Conservation (phyloP, 2,113 vertebrate genomes). For the Hylia prasina region DNA sequence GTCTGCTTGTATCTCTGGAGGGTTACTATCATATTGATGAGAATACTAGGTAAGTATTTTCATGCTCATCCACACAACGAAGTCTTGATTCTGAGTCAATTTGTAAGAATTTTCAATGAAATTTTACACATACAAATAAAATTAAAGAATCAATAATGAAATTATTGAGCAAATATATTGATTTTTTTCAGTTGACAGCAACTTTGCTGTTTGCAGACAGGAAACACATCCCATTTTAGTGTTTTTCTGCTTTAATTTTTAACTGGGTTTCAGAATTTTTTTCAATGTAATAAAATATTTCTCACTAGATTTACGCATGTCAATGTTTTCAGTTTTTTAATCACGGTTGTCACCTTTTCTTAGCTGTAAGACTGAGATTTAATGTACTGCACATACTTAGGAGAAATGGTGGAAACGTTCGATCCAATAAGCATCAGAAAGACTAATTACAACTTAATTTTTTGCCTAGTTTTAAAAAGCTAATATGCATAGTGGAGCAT, state of each 20-base stretch:
- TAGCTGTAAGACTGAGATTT: not conserved
- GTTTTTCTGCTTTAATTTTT: not conserved
- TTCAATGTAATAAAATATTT: not conserved
- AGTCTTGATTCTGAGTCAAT: not conserved
- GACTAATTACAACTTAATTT: not conserved
- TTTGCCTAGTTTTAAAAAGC: not conserved
- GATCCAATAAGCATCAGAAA: not conserved
- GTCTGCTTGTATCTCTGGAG: not conserved
- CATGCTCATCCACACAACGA: not conserved
- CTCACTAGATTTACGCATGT: not conserved
- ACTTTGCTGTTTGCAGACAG: not conserved
- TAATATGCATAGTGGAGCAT: not conserved
- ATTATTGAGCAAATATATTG: not conserved
- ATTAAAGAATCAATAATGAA: not conserved
- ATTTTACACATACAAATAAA: not conserved
- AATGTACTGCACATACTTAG: not conserved
- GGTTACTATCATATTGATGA: not conserved
- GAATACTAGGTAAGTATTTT: not conserved
- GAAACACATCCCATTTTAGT: not conserved
- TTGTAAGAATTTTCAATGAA: not conserved
- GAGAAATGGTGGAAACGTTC: not conserved
- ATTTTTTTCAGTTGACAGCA: not conserved
- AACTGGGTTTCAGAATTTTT: not conserved
- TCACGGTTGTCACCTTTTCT: not conserved
- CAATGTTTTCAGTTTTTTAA: not conserved